phyloP scores from a whole-genome alignment of 2,113 vertebrate species.

The Pristiophorus japonicus region DNA sequence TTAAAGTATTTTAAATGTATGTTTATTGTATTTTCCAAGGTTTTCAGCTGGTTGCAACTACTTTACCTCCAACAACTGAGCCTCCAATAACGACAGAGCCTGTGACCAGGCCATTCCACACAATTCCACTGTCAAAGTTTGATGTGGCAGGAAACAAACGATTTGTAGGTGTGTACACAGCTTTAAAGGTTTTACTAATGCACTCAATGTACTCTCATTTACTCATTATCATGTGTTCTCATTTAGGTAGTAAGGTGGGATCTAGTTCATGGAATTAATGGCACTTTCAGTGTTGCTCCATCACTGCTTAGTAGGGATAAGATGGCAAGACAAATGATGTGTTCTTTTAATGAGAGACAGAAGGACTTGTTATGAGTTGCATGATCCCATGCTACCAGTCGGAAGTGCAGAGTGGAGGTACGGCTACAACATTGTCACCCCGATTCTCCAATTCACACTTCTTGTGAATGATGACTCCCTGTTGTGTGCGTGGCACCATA shows the following conservation, averaged over 20 bases:
- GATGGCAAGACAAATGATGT: too few relatives aligned
- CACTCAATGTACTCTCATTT: neutral
- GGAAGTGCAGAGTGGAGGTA: too few relatives aligned
- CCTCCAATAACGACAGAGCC: constrained; percentile 35
- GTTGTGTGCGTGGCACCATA: too few relatives aligned
- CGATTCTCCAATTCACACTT: too few relatives aligned
- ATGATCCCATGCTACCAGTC: too few relatives aligned
- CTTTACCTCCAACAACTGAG: constrained; percentile 50
- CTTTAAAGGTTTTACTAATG: neutral
- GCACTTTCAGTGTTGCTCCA: neutral
- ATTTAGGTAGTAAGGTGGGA: neutral
- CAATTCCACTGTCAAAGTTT: constrained; percentile 68
- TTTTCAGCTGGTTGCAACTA: constrained; percentile 58
- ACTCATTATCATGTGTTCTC: neutral
- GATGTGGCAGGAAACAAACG: constrained; percentile 81
- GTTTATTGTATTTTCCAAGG: constrained; percentile 50
- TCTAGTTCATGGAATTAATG: neutral
- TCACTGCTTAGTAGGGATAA: too few relatives aligned
- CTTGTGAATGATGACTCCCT: too few relatives aligned
- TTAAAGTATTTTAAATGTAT: constrained; percentile 40
- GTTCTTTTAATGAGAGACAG: too few relatives aligned
- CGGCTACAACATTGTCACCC: too few relatives aligned
- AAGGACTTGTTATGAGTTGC: too few relatives aligned
- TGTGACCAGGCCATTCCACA: constrained; percentile 54
- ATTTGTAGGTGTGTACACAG: constrained; percentile 72